Evolutionary conservation across 2,113 vertebrate species (phyloP).

Genomic region (Anarrhichthys ocellatus): DNA sequence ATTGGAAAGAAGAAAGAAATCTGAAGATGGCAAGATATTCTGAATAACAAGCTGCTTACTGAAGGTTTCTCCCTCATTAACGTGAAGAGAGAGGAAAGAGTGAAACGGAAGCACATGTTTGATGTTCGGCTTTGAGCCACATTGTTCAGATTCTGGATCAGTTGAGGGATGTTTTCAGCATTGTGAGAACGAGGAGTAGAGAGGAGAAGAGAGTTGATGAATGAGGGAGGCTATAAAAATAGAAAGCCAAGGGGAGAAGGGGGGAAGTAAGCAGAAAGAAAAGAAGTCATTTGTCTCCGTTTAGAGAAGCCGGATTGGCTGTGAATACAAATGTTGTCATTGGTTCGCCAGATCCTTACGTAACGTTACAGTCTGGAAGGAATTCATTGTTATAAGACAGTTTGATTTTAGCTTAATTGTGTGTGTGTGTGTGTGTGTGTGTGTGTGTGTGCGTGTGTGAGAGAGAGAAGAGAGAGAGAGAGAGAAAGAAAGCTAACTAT

Average conservation of each 20-base stretch:
- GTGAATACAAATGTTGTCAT: constrained; percentile 53
- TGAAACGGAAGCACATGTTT: constrained; percentile 55
- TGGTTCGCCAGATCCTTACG: constrained; percentile 45
- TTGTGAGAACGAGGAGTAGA: constrained; percentile 30
- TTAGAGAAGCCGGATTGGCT: constrained; percentile 46
- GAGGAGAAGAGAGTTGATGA: constrained; percentile 59
- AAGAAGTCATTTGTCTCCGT: constrained; percentile 61
- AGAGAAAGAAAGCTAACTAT: neutral
- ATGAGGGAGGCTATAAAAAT: constrained; percentile 67
- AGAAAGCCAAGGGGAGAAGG: constrained; percentile 53
- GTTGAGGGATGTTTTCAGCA: constrained; percentile 53
- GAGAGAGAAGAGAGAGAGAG: neutral
- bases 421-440: neutral
- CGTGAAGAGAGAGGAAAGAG: constrained; percentile 49
- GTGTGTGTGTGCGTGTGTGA: neutral
- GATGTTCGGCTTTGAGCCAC: constrained; percentile 50
- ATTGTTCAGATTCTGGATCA: constrained; percentile 45
- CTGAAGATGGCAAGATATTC: constrained; percentile 41
- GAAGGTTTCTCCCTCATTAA: constrained; percentile 60
- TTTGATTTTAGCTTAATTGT: neutral
- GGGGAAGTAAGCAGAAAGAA: constrained; percentile 48
- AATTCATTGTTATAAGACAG: constrained; percentile 17
- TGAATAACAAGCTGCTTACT: constrained; percentile 37
- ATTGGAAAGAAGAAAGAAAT: constrained; percentile 30
- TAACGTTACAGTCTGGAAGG: constrained; percentile 14